A percentile compares a stretch with the other conserved stretches of the same genome.
Conservation (phyloP, 2,113 vertebrate genomes). For the Podocnemis expansa region DNA sequence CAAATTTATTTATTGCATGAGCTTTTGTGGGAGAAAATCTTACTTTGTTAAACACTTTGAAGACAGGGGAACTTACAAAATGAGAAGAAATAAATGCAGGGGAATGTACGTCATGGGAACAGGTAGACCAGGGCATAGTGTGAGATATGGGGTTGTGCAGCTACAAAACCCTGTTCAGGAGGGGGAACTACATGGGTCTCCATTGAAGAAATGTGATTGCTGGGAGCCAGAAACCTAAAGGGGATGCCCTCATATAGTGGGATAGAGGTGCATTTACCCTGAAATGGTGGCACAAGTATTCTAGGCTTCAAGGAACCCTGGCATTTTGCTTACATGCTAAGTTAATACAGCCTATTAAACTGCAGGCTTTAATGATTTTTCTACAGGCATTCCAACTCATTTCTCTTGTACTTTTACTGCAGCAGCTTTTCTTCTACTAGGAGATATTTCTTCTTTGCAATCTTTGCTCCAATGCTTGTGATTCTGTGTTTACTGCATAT, state of each 20-base stretch:
- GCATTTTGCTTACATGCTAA: slow-evolving; percentile 54
- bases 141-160: background rate
- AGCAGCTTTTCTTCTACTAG: background rate
- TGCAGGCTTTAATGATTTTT: slow-evolving; percentile 56
- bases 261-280: background rate
- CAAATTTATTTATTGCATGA: too few relatives aligned
- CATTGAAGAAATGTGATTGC: background rate
- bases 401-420: slow-evolving; percentile 32
- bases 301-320: slow-evolving; percentile 35
- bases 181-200: background rate
- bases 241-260: background rate
- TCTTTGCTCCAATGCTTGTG: slow-evolving; percentile 23
- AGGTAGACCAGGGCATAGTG: background rate
- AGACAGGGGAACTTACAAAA: too few relatives aligned
- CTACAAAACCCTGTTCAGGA: background rate
- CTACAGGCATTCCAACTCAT: slow-evolving; percentile 32
- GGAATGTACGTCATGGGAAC: too few relatives aligned
- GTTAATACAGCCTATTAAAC: slow-evolving; percentile 51
- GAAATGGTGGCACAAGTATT: background rate
- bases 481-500: background rate
- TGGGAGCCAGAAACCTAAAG: background rate
- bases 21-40: too few relatives aligned
- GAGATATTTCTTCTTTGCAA: background rate
- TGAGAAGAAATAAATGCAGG: too few relatives aligned
- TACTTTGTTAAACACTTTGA: too few relatives aligned